phyloP scores from a whole-genome alignment of 1,140 invertebrate species.

The Elymnias hypermnestra region DNA sequence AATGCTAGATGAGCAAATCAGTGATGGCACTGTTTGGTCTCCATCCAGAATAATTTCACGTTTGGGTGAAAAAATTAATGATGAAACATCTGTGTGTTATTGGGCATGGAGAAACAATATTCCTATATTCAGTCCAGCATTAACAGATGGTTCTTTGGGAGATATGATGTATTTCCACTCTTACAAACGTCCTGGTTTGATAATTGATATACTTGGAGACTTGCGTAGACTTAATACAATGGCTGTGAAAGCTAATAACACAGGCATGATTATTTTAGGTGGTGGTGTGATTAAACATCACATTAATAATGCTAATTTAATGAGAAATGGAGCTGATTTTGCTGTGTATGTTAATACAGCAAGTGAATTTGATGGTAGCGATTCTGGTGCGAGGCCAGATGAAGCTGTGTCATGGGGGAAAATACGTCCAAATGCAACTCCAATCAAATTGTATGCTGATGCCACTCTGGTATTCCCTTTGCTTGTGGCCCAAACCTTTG shows the following conservation, averaged over 20 bases:
- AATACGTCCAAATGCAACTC: slow-evolving; percentile 90
- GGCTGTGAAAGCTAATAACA: slow-evolving; percentile 94
- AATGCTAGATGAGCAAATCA: slow-evolving; percentile 93
- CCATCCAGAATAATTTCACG: slow-evolving; percentile 83
- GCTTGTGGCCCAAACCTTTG: slow-evolving; percentile 97
- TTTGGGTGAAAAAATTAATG: slow-evolving; percentile 93
- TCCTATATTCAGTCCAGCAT: slow-evolving; percentile 97
- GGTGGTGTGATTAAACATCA: slow-evolving; percentile 99
- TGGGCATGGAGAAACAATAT: slow-evolving; percentile 99
- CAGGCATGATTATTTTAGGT: slow-evolving; percentile 98
- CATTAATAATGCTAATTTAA: slow-evolving; percentile 98
- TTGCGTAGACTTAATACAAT: slow-evolving; percentile 93
- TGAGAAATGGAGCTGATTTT: slow-evolving; percentile 99
- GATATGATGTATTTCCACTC: slow-evolving; percentile 99
- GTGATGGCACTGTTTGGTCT: slow-evolving; percentile 88
- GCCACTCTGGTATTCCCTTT: slow-evolving; percentile 97
- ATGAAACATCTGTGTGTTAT: slow-evolving; percentile 96
- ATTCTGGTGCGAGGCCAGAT: slow-evolving; percentile 97
- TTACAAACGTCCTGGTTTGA: slow-evolving; percentile 92
- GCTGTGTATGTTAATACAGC: slow-evolving; percentile 98
- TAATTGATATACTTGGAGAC: slow-evolving; percentile 97
- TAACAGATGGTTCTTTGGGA: slow-evolving; percentile 98
- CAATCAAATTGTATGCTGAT: slow-evolving; percentile 98
- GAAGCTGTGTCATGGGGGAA: slow-evolving; percentile 99
- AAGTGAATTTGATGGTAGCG: slow-evolving; percentile 98